A percentile compares a stretch with the other conserved stretches of the same genome.
Conservation (phyloP, 2,113 vertebrate species). For the Charadrius vociferus region DNA sequence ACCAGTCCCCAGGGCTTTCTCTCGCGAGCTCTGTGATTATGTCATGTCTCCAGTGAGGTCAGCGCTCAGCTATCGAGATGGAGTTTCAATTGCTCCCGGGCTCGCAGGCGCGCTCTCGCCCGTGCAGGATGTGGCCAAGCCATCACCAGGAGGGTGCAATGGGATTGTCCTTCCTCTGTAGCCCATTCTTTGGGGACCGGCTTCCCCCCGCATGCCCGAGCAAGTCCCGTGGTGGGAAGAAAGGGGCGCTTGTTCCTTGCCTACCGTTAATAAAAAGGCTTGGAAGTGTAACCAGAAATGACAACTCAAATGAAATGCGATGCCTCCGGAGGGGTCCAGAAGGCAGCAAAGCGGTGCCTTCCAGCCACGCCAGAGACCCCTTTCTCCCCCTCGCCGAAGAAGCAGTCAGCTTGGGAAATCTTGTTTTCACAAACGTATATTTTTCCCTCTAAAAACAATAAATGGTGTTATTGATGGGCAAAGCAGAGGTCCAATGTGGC, state of each 20-base stretch:
- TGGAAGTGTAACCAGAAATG: constrained; percentile 56
- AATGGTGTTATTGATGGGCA: constrained; percentile 51
- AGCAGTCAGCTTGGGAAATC: constrained; percentile 33
- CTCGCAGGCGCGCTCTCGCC: rapidly evolving
- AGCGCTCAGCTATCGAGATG: neutral
- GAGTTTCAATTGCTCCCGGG: neutral
- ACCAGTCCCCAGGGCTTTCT: neutral
- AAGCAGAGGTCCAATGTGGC: constrained; percentile 18
- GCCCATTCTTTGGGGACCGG: neutral
- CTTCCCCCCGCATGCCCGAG: neutral
- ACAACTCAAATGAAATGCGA: constrained; percentile 41
- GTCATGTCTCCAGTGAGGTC: constrained; percentile 73
- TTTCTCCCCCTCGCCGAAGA: neutral
- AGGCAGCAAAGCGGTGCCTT: constrained; percentile 12
- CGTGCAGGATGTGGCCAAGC: neutral
- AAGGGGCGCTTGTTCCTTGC: constrained; percentile 27
- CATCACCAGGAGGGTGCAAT: neutral
- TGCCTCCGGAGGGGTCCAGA: constrained; percentile 24
- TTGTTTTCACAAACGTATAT: constrained; percentile 30
- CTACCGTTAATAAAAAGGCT: neutral
- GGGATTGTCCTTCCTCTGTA: neutral
- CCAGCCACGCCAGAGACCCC: neutral
- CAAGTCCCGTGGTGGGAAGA: neutral
- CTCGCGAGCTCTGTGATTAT: neutral
- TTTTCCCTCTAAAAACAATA: constrained; percentile 64